Conservation (phyloP, 2,797 vertebrate genomes). For the Cyprinodon diabolis region DNA sequence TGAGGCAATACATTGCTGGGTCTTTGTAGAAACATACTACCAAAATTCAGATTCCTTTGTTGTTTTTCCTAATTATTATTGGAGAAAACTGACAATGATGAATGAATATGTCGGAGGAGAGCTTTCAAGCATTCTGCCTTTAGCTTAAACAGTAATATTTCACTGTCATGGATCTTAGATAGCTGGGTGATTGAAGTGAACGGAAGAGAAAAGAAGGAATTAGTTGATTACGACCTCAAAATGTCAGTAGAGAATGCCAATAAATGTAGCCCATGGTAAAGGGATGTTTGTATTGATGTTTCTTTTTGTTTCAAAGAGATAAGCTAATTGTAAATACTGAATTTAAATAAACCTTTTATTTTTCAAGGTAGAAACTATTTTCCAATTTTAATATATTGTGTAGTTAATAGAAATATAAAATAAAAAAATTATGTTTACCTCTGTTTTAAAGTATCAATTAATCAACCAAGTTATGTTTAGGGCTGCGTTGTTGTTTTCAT, state of each 20-base stretch:
- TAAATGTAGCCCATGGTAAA: neutral
- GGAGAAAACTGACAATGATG: constrained; percentile 33
- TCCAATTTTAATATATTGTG: neutral
- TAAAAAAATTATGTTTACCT: neutral
- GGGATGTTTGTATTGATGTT: neutral
- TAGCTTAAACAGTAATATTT: constrained; percentile 20
- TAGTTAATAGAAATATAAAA: neutral
- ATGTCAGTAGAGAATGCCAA: constrained; percentile 3
- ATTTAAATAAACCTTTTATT: neutral
- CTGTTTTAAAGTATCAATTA: neutral
- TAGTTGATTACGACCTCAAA: constrained; percentile 8
- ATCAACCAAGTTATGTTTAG: too few relatives aligned
- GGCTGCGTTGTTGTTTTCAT: too few relatives aligned
- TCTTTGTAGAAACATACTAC: neutral
- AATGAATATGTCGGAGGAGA: constrained; percentile 19
- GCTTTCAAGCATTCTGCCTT: constrained; percentile 17
- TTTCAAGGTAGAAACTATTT: neutral
- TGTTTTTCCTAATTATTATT: constrained; percentile 10
- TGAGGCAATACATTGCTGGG: neutral
- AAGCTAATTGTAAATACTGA: neutral
- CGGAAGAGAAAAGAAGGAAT: neutral
- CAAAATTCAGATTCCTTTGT: constrained; percentile 6
- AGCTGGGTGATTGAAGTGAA: neutral
- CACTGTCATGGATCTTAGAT: constrained; percentile 5
- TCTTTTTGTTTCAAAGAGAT: neutral